phyloP scores from a whole-genome alignment of 30 jellyfish, hydroid and myxozoan species.

The Cassiopea andromeda region DNA sequence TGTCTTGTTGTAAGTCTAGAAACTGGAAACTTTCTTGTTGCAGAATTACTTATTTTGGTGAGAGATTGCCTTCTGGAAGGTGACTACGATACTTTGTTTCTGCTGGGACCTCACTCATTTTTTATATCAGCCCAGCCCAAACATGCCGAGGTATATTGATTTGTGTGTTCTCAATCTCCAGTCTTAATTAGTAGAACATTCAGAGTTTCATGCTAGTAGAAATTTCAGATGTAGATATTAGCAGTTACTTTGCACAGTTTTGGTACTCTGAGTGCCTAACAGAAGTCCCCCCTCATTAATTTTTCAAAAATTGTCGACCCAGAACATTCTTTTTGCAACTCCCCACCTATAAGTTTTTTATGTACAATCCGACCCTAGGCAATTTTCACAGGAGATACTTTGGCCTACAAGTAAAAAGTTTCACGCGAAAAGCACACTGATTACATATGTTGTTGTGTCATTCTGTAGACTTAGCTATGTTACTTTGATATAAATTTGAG shows the following conservation, averaged over 20 bases:
- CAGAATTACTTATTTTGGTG: neutral
- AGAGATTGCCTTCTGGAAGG: slow-evolving; percentile 32
- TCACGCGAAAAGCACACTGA: too few relatives aligned
- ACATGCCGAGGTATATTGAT: slow-evolving; percentile 34
- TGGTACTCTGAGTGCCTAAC: too few relatives aligned
- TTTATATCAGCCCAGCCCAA: slow-evolving; percentile 24
- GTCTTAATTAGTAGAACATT: neutral
- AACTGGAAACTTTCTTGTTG: neutral
- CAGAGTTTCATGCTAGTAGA: neutral
- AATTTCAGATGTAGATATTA: neutral
- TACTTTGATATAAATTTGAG: too few relatives aligned
- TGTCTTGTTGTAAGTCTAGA: neutral
- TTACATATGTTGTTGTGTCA: too few relatives aligned
- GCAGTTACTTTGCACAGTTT: neutral
- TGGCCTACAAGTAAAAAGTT: too few relatives aligned
- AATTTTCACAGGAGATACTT: too few relatives aligned
- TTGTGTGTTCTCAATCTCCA: neutral
- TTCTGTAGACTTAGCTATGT: too few relatives aligned
- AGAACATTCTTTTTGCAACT: too few relatives aligned
- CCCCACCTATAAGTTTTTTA: too few relatives aligned
- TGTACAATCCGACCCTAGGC: too few relatives aligned
- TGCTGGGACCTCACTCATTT: slow-evolving; percentile 55
- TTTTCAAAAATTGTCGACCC: too few relatives aligned
- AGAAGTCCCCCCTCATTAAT: too few relatives aligned
- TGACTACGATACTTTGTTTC: slow-evolving; percentile 13